These are phyloP conservation scores for Oxycera nigricornis DNA, from an alignment of 2,888 invertebrate species.

Conservation along the genomic window DNA sequence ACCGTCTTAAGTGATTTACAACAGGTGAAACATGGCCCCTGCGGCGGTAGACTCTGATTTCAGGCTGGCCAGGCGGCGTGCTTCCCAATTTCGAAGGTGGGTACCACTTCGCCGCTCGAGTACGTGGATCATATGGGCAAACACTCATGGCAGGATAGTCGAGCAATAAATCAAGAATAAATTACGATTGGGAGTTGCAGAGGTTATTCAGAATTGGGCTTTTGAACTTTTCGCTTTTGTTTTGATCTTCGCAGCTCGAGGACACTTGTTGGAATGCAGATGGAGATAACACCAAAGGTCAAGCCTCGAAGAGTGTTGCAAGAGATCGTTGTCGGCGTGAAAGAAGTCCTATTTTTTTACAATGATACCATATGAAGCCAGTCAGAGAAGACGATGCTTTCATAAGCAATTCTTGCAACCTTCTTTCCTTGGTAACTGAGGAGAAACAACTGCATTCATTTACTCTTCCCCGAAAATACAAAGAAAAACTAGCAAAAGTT, in stretches of 20 bases:
- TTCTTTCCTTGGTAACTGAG: too few relatives aligned
- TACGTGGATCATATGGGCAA: conserved; percentile 3
- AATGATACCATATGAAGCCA: too few relatives aligned
- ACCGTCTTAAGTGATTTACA: conserved; percentile 27
- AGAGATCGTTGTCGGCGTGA: too few relatives aligned
- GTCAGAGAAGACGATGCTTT: too few relatives aligned
- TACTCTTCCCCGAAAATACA: too few relatives aligned
- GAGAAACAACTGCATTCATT: too few relatives aligned
- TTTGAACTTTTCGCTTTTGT: not conserved
- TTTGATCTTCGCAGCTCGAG: not conserved
- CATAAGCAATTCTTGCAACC: too few relatives aligned
- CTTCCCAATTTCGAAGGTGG: not conserved
- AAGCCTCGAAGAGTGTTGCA: too few relatives aligned
- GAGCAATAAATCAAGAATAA: conserved; percentile 20
- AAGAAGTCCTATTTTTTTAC: too few relatives aligned
- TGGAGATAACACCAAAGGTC: not conserved
- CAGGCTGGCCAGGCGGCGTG: not conserved
- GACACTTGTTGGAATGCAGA: not conserved
- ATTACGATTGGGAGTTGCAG: not conserved
- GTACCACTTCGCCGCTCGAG: conserved; percentile 6
- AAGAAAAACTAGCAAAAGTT: too few relatives aligned
- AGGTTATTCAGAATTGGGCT: not conserved
- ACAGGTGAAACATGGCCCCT: conserved; percentile 15
- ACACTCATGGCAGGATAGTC: conserved; percentile 2
- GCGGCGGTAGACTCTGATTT: not conserved